Conservation (phyloP, 2,797 vertebrate genomes). For the Geotrypetes seraphini region DNA sequence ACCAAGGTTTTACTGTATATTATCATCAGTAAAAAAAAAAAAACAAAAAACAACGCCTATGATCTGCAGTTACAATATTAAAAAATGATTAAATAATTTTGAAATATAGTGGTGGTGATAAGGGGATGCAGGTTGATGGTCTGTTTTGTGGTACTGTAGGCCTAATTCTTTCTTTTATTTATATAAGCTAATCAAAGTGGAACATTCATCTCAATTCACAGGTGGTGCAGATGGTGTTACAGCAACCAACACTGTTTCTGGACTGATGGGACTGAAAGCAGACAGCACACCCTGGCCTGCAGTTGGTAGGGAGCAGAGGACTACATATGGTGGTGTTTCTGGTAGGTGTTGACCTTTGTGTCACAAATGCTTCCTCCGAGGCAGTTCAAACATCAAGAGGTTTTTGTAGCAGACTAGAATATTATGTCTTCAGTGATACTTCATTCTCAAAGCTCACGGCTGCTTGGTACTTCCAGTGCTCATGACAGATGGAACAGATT, state of each 20-base stretch:
- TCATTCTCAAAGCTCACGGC: slow-evolving; percentile 36
- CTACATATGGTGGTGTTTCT: slow-evolving; percentile 77
- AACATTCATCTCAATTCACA: slow-evolving; percentile 24
- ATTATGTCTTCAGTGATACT: slow-evolving; percentile 22
- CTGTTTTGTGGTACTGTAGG: no score
- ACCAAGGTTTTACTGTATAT: no score
- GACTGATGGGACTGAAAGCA: slow-evolving; percentile 69
- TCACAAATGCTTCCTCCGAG: slow-evolving; percentile 38
- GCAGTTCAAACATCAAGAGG: slow-evolving; percentile 32
- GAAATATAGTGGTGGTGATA: not conserved
- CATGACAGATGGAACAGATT: slow-evolving; percentile 64
- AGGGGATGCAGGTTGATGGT: not conserved
- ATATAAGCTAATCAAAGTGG: slow-evolving; percentile 4
- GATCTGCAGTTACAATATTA: no score
- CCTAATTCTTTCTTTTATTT: not conserved
- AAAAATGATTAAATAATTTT: no score
- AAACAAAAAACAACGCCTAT: no score
- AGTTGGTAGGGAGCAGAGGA: slow-evolving; percentile 49
- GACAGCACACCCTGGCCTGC: slow-evolving; percentile 67
- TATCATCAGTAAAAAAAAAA: no score
- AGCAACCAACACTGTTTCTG: slow-evolving; percentile 85
- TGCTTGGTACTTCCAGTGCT: slow-evolving; percentile 56
- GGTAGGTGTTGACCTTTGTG: slow-evolving; percentile 62
- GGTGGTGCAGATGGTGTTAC: slow-evolving; percentile 84
- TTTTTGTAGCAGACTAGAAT: slow-evolving; percentile 28